phyloP scores from a whole-genome alignment of 2,888 invertebrate genomes.

The Leucania comma region DNA sequence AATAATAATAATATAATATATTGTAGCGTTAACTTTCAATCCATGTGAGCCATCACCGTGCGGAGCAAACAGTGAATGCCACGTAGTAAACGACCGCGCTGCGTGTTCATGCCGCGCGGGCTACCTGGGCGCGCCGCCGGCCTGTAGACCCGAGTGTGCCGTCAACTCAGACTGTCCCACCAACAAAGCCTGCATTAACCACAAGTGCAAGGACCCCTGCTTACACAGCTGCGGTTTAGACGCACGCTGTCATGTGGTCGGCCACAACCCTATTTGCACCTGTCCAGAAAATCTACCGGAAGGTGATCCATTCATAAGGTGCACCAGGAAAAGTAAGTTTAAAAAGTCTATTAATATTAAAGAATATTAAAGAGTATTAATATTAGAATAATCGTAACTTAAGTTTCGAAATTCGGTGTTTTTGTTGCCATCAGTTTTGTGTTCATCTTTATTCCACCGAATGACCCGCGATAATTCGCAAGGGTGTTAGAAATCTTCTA shows the following conservation, averaged over 20 bases:
- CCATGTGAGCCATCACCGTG: conserved; percentile 95
- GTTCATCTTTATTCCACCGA: too few species aligned
- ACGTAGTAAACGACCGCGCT: conserved; percentile 92
- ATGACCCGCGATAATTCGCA: too few species aligned
- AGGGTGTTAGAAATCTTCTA: too few species aligned
- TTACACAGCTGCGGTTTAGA: conserved; percentile 94
- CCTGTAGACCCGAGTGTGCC: conserved; percentile 94
- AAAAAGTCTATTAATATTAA: not conserved
- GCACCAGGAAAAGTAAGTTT: conserved; percentile 87
- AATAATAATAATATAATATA: not conserved
- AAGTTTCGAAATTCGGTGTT: too few species aligned
- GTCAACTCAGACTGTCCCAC: conserved; percentile 94
- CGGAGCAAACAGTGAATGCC: conserved; percentile 94
- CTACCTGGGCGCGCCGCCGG: conserved; percentile 93
- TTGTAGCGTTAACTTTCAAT: conserved; percentile 78
- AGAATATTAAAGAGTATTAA: too few species aligned
- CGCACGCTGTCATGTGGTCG: conserved; percentile 94
- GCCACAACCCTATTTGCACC: conserved; percentile 95
- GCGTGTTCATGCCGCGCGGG: conserved; percentile 94
- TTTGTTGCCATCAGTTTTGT: too few species aligned
- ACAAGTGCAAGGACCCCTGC: conserved; percentile 95
- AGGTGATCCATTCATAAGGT: conserved; percentile 95
- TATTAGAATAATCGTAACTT: too few species aligned
- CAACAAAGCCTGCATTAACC: conserved; percentile 93
- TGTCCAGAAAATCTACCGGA: conserved; percentile 92